Evolutionary conservation across 2,113 vertebrate species (phyloP).

Genomic region (Aspiorhynchus laticeps): DNA sequence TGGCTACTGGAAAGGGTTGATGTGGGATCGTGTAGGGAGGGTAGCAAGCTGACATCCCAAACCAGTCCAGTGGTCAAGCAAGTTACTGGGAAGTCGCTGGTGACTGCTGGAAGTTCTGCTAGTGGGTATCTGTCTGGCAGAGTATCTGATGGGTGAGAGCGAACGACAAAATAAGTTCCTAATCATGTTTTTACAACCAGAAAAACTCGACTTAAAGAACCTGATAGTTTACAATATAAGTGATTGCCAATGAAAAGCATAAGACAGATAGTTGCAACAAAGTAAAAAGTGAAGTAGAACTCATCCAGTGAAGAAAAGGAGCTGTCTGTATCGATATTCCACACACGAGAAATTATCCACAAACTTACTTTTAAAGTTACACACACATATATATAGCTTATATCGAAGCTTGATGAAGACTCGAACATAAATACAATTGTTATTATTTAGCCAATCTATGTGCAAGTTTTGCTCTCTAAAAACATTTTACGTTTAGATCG

Average conservation of each 20-base stretch:
- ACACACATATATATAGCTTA: not conserved
- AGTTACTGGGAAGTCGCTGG: constrained; percentile 66
- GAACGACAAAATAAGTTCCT: constrained; percentile 21
- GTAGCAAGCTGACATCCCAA: constrained; percentile 88
- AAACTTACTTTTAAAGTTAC: not conserved
- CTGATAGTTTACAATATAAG: not conserved
- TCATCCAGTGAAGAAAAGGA: not conserved
- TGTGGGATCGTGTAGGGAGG: constrained; percentile 77
- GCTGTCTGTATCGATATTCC: not conserved
- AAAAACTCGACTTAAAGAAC: no score
- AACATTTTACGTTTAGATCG: not conserved
- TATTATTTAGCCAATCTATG: not conserved
- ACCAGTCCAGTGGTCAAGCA: constrained; percentile 85
- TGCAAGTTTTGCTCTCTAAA: not conserved
- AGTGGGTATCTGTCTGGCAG: constrained; percentile 82
- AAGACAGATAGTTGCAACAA: not conserved
- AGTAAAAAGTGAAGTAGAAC: no score
- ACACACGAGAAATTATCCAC: not conserved
- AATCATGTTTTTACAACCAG: constrained; percentile 55
- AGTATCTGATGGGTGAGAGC: constrained; percentile 70
- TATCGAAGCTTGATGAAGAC: not conserved
- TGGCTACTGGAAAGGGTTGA: constrained; percentile 68
- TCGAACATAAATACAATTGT: not conserved
- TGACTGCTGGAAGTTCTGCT: constrained; percentile 69
- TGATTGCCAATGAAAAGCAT: not conserved